Percentiles rank a stretch among this genome's conserved stretches.
These are phyloP conservation scores for Protophormia terraenovae DNA, from an alignment of 2,888 invertebrate species.

Conservation along the genomic window DNA sequence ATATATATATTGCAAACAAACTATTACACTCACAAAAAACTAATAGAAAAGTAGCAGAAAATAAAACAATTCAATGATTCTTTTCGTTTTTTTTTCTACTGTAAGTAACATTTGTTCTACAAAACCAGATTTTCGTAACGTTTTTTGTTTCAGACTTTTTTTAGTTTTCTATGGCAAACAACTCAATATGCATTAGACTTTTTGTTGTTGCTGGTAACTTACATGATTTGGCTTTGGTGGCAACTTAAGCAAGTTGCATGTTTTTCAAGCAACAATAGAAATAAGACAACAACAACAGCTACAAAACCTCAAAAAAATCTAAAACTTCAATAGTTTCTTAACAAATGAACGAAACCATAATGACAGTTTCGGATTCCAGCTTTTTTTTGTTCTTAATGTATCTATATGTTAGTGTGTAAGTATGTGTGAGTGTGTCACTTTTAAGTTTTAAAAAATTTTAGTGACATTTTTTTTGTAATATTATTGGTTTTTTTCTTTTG, in stretches of 20 bases:
- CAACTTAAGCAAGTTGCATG: constrained; percentile 56
- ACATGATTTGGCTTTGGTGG: constrained; percentile 39
- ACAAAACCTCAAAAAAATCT: constrained; percentile 30
- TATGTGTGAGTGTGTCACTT: not conserved
- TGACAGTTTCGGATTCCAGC: constrained; percentile 47
- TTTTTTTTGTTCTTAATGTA: not conserved
- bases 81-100: not conserved
- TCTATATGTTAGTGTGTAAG: no score
- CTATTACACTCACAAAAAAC: constrained; percentile 25
- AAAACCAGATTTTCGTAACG: constrained; percentile 58
- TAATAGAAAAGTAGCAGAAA: constrained; percentile 43
- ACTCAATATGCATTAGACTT: constrained; percentile 37
- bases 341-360: constrained; percentile 63
- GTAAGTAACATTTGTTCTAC: constrained; percentile 57
- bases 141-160: not conserved
- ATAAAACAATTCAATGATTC: constrained; percentile 51
- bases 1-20: not conserved
- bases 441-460: constrained; percentile 33
- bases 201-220: constrained; percentile 3
- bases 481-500: not conserved
- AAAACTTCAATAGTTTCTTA: constrained; percentile 65
- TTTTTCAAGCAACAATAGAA: constrained; percentile 36
- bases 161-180: constrained; percentile 38
- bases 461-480: constrained; percentile 15
- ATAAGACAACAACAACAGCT: constrained; percentile 24